Evolutionary conservation across 2,797 vertebrate species (phyloP).

Genomic region (Hirundo rustica): DNA sequence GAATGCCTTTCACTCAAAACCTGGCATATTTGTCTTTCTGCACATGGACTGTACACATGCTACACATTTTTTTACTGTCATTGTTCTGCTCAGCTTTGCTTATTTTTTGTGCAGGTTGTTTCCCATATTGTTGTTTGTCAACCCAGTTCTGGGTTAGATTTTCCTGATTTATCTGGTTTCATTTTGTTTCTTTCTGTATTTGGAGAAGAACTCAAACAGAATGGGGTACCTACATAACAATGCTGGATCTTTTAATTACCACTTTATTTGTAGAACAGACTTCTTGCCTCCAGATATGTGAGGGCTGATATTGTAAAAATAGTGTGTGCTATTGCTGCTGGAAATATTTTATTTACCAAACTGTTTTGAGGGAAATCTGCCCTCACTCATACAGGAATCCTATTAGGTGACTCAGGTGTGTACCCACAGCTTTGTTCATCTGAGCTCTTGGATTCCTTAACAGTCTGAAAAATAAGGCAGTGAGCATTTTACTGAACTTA

Average conservation of each 20-base stretch:
- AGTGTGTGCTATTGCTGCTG: not conserved
- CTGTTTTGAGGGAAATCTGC: not conserved
- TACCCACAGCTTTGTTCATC: not conserved
- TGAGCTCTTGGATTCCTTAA: not conserved
- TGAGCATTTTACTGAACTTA: not conserved
- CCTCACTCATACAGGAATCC: not conserved
- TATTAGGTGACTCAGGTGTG: not conserved
- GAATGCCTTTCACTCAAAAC: not conserved
- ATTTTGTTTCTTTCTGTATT: not conserved
- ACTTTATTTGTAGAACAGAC: not conserved
- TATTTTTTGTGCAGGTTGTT: not conserved
- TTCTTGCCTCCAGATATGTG: not conserved
- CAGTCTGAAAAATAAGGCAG: not conserved
- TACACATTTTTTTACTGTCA: accelerated
- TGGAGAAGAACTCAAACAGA: not conserved
- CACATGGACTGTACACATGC: not conserved
- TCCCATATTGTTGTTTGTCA: not conserved
- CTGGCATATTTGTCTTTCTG: not conserved
- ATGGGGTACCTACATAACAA: not conserved
- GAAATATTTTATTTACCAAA: not conserved
- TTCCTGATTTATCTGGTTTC: not conserved
- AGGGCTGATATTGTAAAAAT: not conserved
- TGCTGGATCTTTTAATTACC: not conserved
- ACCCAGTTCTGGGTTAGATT: not conserved
- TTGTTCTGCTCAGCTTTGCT: not conserved